Percentiles rank a stretch among this genome's conserved stretches.
Evolutionary conservation across 2,113 vertebrate species (phyloP).

Genomic region (Chlorodrepanis virens): DNA sequence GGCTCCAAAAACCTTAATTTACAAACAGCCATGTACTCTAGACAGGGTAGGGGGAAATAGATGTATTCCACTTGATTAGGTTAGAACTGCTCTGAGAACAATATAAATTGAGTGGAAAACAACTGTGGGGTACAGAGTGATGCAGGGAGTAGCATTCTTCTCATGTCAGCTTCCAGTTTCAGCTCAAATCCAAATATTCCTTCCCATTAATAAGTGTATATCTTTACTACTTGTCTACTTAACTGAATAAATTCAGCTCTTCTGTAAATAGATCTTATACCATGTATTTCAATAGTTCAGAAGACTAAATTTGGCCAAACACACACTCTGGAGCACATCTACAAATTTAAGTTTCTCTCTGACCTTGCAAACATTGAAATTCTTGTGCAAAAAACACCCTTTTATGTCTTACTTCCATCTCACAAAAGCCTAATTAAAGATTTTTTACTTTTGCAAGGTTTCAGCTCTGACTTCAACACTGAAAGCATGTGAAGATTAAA

Average conservation of each 20-base stretch:
- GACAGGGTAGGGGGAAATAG: neutral
- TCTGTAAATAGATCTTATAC: neutral
- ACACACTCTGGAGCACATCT: neutral
- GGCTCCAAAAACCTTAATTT: neutral
- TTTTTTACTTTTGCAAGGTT: neutral
- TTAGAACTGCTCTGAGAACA: neutral
- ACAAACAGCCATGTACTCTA: neutral
- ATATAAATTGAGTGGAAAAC: neutral
- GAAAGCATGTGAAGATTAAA: neutral
- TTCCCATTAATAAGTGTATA: neutral
- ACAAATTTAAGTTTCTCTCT: neutral
- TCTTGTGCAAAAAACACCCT: neutral
- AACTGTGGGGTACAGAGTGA: neutral
- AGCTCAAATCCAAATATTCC: neutral
- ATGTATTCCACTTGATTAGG: neutral
- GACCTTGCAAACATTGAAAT: neutral
- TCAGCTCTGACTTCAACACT: neutral
- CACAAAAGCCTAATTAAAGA: neutral
- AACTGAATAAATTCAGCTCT: neutral
- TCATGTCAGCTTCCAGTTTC: neutral
- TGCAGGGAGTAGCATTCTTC: neutral
- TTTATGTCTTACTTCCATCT: neutral
- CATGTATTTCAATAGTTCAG: neutral
- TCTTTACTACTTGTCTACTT: neutral
- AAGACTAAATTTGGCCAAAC: neutral